Evolutionary conservation across 2,113 vertebrate species (phyloP).

Genomic region (Leptobrachium ailaonicum): DNA sequence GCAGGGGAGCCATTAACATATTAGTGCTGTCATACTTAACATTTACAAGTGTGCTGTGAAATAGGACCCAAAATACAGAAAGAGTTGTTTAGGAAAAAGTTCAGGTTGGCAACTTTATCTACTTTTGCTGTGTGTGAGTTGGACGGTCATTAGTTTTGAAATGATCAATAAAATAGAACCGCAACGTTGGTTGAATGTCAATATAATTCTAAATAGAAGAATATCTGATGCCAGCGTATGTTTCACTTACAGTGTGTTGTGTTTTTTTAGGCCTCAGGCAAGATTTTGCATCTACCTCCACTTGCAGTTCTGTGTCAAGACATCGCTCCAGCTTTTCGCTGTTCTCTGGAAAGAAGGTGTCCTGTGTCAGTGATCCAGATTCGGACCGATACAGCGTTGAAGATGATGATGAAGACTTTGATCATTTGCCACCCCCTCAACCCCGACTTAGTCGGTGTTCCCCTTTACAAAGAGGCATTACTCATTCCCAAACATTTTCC

Average conservation of each 20-base stretch:
- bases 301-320: constrained; percentile 73
- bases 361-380: constrained; percentile 73
- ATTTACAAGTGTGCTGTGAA: too few species aligned
- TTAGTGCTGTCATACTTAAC: too few species aligned
- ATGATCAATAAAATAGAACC: too few species aligned
- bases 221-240: not conserved
- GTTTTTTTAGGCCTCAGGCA: constrained; percentile 83
- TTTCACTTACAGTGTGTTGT: constrained; percentile 31
- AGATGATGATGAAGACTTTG: constrained; percentile 89
- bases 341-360: constrained; percentile 74
- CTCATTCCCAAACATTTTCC: constrained; percentile 95
- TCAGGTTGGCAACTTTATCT: too few species aligned
- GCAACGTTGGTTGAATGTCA: too few species aligned
- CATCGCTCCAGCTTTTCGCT: constrained; percentile 85
- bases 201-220: too few species aligned
- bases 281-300: constrained; percentile 92
- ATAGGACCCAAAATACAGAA: too few species aligned
- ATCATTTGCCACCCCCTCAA: constrained; percentile 90
- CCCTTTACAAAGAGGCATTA: constrained; percentile 84
- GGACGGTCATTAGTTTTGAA: too few species aligned
- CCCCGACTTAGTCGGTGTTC: constrained; percentile 83
- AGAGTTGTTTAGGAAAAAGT: too few species aligned
- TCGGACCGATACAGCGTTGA: constrained; percentile 86
- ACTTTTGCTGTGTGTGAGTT: too few species aligned
- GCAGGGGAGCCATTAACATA: too few species aligned